Percentiles rank a stretch among this genome's conserved stretches.
Conservation (phyloP, 2,888 invertebrate species). For the Dorcus hopei region DNA sequence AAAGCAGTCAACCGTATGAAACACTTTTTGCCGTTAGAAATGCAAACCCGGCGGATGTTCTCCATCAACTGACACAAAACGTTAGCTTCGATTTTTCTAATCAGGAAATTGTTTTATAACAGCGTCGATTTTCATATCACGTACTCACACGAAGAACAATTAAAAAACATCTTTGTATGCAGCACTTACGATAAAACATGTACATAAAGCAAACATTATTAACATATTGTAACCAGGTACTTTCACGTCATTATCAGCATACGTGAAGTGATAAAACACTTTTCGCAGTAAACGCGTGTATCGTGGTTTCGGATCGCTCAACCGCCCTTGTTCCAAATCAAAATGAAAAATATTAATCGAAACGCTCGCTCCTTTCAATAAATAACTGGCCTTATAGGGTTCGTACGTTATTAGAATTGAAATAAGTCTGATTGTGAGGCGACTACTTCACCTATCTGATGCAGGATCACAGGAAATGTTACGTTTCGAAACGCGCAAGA, state of each 20-base stretch:
- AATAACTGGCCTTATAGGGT: not conserved
- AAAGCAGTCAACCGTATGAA: not conserved
- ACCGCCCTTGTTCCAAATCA: too few species aligned
- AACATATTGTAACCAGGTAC: not conserved
- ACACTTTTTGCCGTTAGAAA: not conserved
- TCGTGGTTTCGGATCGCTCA: too few species aligned
- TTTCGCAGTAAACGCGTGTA: not conserved
- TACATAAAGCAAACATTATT: slow-evolving; percentile 1
- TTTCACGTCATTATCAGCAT: slow-evolving; percentile 3
- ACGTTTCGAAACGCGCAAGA: too few species aligned
- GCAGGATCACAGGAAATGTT: too few species aligned
- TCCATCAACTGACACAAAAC: not conserved
- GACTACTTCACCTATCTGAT: too few species aligned
- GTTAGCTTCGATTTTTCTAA: not conserved
- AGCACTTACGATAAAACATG: not conserved
- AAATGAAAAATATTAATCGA: not conserved
- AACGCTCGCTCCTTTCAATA: not conserved
- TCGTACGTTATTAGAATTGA: not conserved
- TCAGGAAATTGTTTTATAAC: not conserved
- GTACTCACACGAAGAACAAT: not conserved
- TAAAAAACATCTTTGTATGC: not conserved
- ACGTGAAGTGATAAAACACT: slow-evolving; percentile 5
- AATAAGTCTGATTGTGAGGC: not conserved
- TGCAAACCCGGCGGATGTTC: not conserved
- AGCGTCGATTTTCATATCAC: not conserved